Conservation (phyloP, 2,888 invertebrate genomes). For the Lampropteryx suffumata region DNA sequence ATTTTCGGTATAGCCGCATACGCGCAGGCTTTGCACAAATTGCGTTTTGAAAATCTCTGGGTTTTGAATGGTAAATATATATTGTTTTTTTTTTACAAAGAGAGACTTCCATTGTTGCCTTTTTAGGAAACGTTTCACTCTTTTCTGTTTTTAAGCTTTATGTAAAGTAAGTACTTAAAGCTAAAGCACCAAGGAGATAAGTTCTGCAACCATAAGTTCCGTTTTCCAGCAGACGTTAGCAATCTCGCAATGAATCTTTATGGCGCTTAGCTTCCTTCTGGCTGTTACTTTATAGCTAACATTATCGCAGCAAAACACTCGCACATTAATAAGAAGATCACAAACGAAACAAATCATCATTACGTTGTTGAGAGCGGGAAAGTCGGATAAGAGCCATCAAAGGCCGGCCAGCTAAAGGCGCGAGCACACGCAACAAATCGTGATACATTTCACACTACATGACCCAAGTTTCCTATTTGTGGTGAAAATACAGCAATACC, state of each 20-base stretch:
- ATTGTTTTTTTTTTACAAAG: no score
- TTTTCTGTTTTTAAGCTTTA: constrained; percentile 4
- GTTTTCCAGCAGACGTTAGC: constrained; percentile 30
- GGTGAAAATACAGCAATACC: constrained; percentile 1
- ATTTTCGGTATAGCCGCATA: not conserved
- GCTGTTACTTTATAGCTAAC: constrained; percentile 33
- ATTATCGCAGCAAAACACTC: constrained; percentile 41
- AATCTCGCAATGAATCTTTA: constrained; percentile 36
- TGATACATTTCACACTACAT: constrained; percentile 14
- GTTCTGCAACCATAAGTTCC: constrained; percentile 20
- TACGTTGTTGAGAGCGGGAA: constrained; percentile 24
- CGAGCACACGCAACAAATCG: constrained; percentile 16
- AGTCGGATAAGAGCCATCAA: constrained; percentile 31
- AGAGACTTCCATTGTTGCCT: not conserved
- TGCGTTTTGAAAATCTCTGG: no score
- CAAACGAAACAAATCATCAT: constrained; percentile 42
- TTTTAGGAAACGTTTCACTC: not conserved
- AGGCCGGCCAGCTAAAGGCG: constrained; percentile 27
- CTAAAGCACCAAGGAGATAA: constrained; percentile 13
- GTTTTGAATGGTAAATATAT: no score
- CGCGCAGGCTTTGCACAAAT: no score
- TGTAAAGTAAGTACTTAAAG: constrained; percentile 4
- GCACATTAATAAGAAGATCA: constrained; percentile 39
- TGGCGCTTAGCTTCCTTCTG: constrained; percentile 34
- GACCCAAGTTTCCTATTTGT: constrained; percentile 8